These are phyloP conservation scores for Drosophila subpulchrella DNA, from an alignment of 1,140 invertebrate genomes.

Conservation along the genomic window DNA sequence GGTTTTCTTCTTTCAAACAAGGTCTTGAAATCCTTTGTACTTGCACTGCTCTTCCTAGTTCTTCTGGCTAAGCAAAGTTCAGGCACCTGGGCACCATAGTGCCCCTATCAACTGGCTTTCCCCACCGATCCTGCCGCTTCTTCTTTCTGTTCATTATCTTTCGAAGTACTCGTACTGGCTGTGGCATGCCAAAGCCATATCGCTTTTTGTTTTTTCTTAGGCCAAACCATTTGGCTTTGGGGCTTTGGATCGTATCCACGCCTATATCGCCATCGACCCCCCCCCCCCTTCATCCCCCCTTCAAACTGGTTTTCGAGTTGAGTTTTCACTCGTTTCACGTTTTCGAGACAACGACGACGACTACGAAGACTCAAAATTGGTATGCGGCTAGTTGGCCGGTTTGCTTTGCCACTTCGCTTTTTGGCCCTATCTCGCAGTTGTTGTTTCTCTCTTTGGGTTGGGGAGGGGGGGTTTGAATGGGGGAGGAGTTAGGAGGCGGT, in stretches of 20 bases:
- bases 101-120: not conserved
- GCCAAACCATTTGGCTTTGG: slow-evolving; percentile 32
- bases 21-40: no score
- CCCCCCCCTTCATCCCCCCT: not conserved
- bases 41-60: not conserved
- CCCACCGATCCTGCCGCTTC: not conserved
- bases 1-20: no score
- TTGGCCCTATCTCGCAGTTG: slow-evolving; percentile 31
- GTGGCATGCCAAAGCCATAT: slow-evolving; percentile 12
- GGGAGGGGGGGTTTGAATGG: not conserved
- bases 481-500: not conserved
- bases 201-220: slow-evolving; percentile 24
- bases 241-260: slow-evolving; percentile 48
- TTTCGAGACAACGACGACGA: slow-evolving; percentile 59
- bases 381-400: slow-evolving; percentile 62
- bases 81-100: not conserved
- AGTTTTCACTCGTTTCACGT: slow-evolving; percentile 80
- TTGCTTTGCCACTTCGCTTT: slow-evolving; percentile 30
- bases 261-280: slow-evolving; percentile 15
- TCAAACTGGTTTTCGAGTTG: slow-evolving; percentile 74
- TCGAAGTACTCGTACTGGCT: slow-evolving; percentile 11
- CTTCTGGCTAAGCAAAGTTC: not conserved
- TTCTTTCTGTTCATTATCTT: not conserved
- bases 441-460: slow-evolving; percentile 7
- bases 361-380: slow-evolving; percentile 69